phyloP scores from a whole-genome alignment of 2,888 invertebrate genomes.

The Antheraea yamamai region DNA sequence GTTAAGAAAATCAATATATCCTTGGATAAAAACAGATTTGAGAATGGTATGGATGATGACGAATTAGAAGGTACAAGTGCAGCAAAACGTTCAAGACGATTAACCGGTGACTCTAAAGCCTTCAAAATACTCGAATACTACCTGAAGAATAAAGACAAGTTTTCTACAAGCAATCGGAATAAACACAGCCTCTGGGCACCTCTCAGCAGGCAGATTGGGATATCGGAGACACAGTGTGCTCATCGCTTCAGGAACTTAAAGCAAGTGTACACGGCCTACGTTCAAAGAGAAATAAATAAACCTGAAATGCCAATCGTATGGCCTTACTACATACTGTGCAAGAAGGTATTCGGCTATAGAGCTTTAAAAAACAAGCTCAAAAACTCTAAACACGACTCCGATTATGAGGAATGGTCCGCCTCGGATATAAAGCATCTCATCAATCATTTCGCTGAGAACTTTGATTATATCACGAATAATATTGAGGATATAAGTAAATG shows the following conservation, averaged over 20 bases:
- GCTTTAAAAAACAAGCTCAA: constrained; percentile 64
- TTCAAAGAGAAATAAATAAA: constrained; percentile 67
- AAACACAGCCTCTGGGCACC: constrained; percentile 61
- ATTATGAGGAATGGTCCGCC: constrained; percentile 63
- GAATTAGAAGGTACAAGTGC: constrained; percentile 52
- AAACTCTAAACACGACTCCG: constrained; percentile 50
- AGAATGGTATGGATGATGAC: constrained; percentile 50
- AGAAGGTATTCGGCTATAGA: constrained; percentile 73
- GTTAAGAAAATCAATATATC: constrained; percentile 59
- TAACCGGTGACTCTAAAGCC: constrained; percentile 55
- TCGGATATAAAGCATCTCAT: constrained; percentile 65
- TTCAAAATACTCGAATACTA: constrained; percentile 70
- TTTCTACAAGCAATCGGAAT: constrained; percentile 53
- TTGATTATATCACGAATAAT: constrained; percentile 47
- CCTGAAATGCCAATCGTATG: constrained; percentile 70
- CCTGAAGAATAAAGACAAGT: constrained; percentile 68
- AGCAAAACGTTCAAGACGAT: constrained; percentile 47
- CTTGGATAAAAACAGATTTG: constrained; percentile 34
- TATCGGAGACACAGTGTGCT: constrained; percentile 62
- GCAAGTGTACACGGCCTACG: constrained; percentile 62
- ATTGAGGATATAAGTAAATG: constrained; percentile 50
- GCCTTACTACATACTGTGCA: constrained; percentile 70
- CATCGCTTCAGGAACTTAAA: constrained; percentile 68
- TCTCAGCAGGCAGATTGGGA: constrained; percentile 56
- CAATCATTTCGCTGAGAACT: constrained; percentile 54